A percentile compares a stretch with the other conserved stretches of the same genome.
phyloP scores from a whole-genome alignment of 2,113 vertebrate species.

The Murina feae region DNA sequence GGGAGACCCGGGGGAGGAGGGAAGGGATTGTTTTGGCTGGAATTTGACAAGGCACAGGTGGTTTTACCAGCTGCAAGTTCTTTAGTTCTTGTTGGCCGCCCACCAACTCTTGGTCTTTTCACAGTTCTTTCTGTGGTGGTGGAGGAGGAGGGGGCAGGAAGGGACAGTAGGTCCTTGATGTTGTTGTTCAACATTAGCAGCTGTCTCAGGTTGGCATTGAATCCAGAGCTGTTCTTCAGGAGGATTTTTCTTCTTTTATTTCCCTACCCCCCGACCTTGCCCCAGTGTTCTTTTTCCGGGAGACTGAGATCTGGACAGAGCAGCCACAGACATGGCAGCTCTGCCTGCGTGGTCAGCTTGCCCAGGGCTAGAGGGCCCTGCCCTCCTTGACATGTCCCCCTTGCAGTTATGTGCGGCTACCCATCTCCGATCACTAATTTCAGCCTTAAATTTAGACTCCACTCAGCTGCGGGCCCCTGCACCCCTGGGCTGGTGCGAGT shows the following conservation, averaged over 20 bases:
- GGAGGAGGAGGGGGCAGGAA: slow-evolving; percentile 84
- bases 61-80: slow-evolving; percentile 87
- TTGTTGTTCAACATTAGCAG: slow-evolving; percentile 82
- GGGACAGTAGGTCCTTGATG: slow-evolving; percentile 84
- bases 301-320: slow-evolving; percentile 46
- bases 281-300: slow-evolving; percentile 55
- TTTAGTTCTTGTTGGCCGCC: slow-evolving; percentile 87
- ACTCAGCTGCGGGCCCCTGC: background rate
- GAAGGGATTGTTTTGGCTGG: slow-evolving; percentile 86
- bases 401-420: background rate
- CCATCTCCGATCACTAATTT: background rate
- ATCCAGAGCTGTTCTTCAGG: slow-evolving; percentile 78
- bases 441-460: background rate
- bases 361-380: background rate
- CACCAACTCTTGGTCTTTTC: slow-evolving; percentile 87
- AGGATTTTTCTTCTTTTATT: slow-evolving; percentile 67
- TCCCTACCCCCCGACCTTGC: accelerated
- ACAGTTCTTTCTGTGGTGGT: slow-evolving; percentile 83
- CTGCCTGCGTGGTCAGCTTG: background rate
- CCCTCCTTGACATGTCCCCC: background rate
- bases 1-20: slow-evolving; percentile 77
- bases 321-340: slow-evolving; percentile 54
- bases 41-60: slow-evolving; percentile 88
- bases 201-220: slow-evolving; percentile 87
- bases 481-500: slow-evolving; percentile 18